Conservation (phyloP, 2,113 vertebrate genomes). For the Danio rerio region GRCz12tu NC_133196.1:32159501-32160000, state of each 20-base stretch:
- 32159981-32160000: too few species aligned
- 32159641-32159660: not conserved
- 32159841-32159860: too few species aligned
- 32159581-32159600: conserved; percentile 3
- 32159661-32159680: not conserved
- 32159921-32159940: too few species aligned
- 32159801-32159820: too few species aligned
- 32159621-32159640: not conserved
- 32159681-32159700: not conserved
- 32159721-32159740: not conserved
- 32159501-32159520: conserved; percentile 85
- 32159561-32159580: conserved; percentile 26
- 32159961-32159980: too few species aligned
- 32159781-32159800: not conserved
- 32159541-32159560: conserved; percentile 36
- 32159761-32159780: not conserved
- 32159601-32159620: not conserved
- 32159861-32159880: too few species aligned
- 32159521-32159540: conserved; percentile 76
- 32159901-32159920: too few species aligned
- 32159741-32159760: not conserved
- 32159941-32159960: too few species aligned
- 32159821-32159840: too few species aligned
- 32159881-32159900: too few species aligned
- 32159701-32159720: not conserved